Evolutionary conservation across 2,888 invertebrate species (phyloP).

Genomic region (Epsilonema sp.): DNA sequence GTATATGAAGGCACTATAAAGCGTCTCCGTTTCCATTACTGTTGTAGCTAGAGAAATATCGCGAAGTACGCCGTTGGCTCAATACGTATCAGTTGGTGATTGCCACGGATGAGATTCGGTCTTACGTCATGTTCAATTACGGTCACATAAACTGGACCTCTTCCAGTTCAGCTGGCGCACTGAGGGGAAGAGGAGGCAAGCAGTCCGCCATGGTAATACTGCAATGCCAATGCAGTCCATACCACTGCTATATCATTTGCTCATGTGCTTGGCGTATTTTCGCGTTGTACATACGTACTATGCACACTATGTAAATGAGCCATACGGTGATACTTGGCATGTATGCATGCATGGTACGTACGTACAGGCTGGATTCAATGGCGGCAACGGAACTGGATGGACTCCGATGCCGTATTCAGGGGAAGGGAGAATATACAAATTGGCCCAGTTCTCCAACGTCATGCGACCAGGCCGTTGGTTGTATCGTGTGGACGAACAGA

Average conservation of each 20-base stretch:
- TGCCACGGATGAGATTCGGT: constrained; percentile 75
- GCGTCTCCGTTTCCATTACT: too few species aligned
- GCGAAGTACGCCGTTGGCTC: too few species aligned
- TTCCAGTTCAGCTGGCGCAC: constrained; percentile 58
- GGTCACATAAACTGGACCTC: constrained; percentile 68
- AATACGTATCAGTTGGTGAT: constrained; percentile 85
- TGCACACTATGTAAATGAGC: too few species aligned
- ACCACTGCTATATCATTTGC: too few species aligned
- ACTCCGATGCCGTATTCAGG: constrained; percentile 63
- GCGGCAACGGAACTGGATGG: constrained; percentile 62
- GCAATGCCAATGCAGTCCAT: too few species aligned
- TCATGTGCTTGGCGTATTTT: too few species aligned
- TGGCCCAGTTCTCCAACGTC: constrained; percentile 24
- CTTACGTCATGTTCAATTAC: constrained; percentile 85
- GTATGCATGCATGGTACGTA: too few species aligned
- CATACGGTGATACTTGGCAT: too few species aligned
- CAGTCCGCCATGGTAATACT: constrained; percentile 17
- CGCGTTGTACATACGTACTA: too few species aligned
- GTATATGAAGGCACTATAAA: too few species aligned
- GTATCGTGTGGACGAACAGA: constrained; percentile 74
- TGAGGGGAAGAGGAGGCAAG: constrained; percentile 15
- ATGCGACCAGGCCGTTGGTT: constrained; percentile 50
- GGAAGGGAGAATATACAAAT: constrained; percentile 55
- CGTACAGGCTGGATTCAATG: constrained; percentile 81
- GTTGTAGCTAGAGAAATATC: too few species aligned